Conservation (phyloP, 2,113 vertebrate genomes). For the Vanacampus margaritifer region DNA sequence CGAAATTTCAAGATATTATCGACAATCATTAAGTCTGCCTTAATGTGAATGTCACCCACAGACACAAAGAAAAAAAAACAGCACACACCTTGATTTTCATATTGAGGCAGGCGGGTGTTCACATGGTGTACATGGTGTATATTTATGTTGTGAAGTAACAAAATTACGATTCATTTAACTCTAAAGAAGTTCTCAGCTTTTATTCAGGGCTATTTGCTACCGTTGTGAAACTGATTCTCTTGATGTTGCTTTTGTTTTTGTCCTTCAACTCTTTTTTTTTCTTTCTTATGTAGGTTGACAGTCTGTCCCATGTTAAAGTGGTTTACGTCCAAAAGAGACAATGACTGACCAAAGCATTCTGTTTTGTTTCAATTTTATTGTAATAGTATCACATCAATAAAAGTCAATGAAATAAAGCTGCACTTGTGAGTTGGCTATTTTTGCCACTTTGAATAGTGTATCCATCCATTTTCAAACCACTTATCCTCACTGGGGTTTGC, state of each 20-base stretch:
- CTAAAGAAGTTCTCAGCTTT: slow-evolving; percentile 43
- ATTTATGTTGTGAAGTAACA: slow-evolving; percentile 72
- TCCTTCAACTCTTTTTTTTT: slow-evolving; percentile 21
- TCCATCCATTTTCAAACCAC: no score
- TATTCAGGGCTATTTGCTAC: slow-evolving; percentile 40
- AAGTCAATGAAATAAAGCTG: slow-evolving; percentile 49
- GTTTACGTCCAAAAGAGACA: slow-evolving; percentile 39
- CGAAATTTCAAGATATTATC: slow-evolving; percentile 30
- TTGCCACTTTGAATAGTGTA: slow-evolving; percentile 15
- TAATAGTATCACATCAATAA: slow-evolving; percentile 72
- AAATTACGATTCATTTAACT: slow-evolving; percentile 48
- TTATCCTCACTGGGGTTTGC: no score
- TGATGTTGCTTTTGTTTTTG: slow-evolving; percentile 40
- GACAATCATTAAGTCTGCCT: slow-evolving; percentile 68
- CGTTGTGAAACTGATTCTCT: slow-evolving; percentile 58
- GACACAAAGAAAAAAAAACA: slow-evolving; percentile 5
- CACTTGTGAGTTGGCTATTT: slow-evolving; percentile 21
- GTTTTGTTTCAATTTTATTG: slow-evolving; percentile 71
- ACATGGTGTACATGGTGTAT: slow-evolving; percentile 58
- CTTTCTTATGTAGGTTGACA: slow-evolving; percentile 39
- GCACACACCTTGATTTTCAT: slow-evolving; percentile 16
- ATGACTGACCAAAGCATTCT: slow-evolving; percentile 47
- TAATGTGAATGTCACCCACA: slow-evolving; percentile 37
- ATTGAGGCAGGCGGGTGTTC: slow-evolving; percentile 28
- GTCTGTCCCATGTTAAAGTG: slow-evolving; percentile 31